Base-by-base conservation (phyloP, 2,888 invertebrate genomes). In the Artemia sp. region DNA sequence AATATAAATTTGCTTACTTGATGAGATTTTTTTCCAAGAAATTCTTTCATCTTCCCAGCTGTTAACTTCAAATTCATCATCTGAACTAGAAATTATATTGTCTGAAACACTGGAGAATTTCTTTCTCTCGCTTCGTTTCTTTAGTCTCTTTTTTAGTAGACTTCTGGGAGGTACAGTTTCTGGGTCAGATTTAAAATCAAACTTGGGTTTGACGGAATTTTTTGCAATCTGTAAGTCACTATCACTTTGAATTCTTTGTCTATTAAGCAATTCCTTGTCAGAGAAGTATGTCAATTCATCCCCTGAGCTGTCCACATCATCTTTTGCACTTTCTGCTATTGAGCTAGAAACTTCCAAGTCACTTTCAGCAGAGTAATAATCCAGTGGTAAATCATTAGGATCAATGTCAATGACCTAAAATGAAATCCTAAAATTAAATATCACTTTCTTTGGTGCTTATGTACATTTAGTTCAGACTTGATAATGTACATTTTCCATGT, bases 361-460 rank as follows among this genome's bases (percentile, higher is more conserved):
- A 58, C 64, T 58, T 58, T 58, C 64, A 19, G 64, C 64, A 58
- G 64, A 58, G 64, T 58, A 58, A 24, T 58, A 58, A 9, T 58
- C 64, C 64, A 58, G n/a, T 58, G 38, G 38, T 38, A 38, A 38
- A 38, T 38, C 38, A 38, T 38, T 38, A 6, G 38, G 38, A 38
- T 38, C 38, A 38, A 38, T 5, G 38, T 38, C 38, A 38, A 38
- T 38, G 38, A 38, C 38, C 38, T 38, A 38, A 38, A 38, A 38
- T 38, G 38, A 38, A 38, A 38, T 3, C 38, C 3, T 38, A 38
- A 38, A 38, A 38, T 6, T 38, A 38, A 38, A 38, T 38, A 38
- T 38, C 38, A 6, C 38, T 38, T 3, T 38, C 38, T 38, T 38
- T 38, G 38, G 38, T 38, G 38, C 38, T 38, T 38, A 38, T 38